These are phyloP conservation scores for Diachasmimorpha longicaudata DNA, from an alignment of 1,140 invertebrate species.

Conservation along the genomic window DNA sequence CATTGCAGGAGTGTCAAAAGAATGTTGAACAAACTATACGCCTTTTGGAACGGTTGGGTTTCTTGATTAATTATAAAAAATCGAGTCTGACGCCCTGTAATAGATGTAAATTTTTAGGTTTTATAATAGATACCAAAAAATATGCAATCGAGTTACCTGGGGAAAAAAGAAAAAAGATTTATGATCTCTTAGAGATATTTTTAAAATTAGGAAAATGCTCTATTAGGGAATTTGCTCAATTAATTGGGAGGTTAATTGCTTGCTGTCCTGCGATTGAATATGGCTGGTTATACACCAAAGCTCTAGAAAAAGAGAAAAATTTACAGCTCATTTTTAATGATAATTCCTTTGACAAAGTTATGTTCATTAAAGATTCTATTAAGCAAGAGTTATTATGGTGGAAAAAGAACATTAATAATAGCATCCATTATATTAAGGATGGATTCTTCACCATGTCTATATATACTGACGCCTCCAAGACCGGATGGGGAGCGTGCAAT, in stretches of 20 bases:
- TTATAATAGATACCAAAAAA: slow-evolving; percentile 10
- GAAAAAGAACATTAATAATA: neutral
- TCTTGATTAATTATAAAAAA: slow-evolving; percentile 16
- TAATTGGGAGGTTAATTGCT: slow-evolving; percentile 24
- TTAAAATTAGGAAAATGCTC: neutral
- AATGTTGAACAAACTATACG: neutral
- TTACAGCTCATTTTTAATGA: neutral
- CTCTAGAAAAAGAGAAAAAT: slow-evolving; percentile 13
- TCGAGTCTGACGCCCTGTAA: neutral
- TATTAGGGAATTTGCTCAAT: slow-evolving; percentile 13
- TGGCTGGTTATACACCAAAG: slow-evolving; percentile 11
- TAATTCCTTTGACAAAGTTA: neutral
- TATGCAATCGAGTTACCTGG: slow-evolving; percentile 8
- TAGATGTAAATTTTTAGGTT: slow-evolving; percentile 20
- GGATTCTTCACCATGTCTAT: neutral
- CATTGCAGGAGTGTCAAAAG: neutral
- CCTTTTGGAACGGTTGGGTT: slow-evolving; percentile 19
- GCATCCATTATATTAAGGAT: neutral
- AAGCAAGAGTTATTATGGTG: slow-evolving; percentile 14
- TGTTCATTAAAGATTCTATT: neutral
- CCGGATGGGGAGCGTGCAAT: slow-evolving; percentile 20
- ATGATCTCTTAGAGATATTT: neutral
- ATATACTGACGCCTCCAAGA: slow-evolving; percentile 19
- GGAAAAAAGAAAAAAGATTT: slow-evolving; percentile 15
- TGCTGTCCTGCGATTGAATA: slow-evolving; percentile 15